A percentile compares a stretch with the other conserved stretches of the same genome.
Evolutionary conservation across 2,797 vertebrate species (phyloP).

Genomic region (Gallirallus australis): DNA sequence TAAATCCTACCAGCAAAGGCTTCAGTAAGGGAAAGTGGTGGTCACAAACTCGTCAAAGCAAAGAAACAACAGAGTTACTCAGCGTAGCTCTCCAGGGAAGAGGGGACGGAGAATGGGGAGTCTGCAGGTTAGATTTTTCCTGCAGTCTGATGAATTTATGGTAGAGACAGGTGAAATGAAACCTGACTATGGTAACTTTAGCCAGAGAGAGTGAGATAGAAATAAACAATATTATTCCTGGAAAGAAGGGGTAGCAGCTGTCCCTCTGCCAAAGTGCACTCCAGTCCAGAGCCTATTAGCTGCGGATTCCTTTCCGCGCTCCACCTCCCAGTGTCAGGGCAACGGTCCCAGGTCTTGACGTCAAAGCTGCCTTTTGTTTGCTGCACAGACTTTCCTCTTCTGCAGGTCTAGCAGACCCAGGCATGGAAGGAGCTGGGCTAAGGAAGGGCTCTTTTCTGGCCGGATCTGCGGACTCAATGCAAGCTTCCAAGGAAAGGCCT

Average conservation of each 20-base stretch:
- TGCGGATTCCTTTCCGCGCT: constrained; percentile 34
- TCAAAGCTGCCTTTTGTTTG: constrained; percentile 64
- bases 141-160: constrained; percentile 1
- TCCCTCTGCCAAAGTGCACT: constrained; percentile 56
- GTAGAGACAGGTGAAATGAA: constrained; percentile 62
- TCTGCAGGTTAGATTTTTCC: not conserved
- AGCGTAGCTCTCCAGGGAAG: not conserved
- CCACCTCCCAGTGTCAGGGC: constrained; percentile 67
- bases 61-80: not conserved
- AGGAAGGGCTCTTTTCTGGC: not conserved
- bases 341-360: constrained; percentile 54
- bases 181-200: constrained; percentile 43
- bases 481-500: not conserved
- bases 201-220: constrained; percentile 48
- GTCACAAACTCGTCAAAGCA: not conserved
- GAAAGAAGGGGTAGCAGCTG: constrained; percentile 66
- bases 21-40: not conserved
- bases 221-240: constrained; percentile 75
- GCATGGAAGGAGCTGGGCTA: not conserved
- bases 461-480: not conserved
- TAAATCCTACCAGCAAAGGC: not conserved
- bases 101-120: not conserved
- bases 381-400: not conserved
- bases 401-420: not conserved
- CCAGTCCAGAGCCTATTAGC: constrained; percentile 41